These are phyloP conservation scores for Microtus californicus DNA, from an alignment of 2,797 vertebrate species.

Conservation along the genomic window DNA sequence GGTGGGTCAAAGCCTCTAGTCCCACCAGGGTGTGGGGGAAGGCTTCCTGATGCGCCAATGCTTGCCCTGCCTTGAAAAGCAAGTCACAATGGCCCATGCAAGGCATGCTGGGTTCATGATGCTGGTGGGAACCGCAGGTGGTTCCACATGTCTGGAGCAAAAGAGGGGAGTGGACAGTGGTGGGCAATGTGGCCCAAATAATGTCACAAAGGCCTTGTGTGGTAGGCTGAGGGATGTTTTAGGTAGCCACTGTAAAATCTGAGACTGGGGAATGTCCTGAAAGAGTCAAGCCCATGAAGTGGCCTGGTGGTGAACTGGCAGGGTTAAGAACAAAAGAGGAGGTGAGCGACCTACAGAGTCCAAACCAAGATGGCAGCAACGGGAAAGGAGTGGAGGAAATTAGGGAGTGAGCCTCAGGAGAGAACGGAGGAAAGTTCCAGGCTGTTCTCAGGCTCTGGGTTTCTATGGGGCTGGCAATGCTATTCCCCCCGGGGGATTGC, in stretches of 20 bases:
- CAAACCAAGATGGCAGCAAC: not conserved
- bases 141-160: not conserved
- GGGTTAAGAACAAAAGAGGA: too few species aligned
- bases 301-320: not conserved
- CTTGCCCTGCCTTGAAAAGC: not conserved
- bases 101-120: not conserved
- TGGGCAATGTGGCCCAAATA: not conserved
- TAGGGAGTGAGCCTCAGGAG: fast-evolving
- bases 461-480: not conserved
- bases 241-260: not conserved
- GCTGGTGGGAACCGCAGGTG: not conserved
- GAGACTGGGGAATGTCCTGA: not conserved
- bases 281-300: not conserved
- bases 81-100: fast-evolving
- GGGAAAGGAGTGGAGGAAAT: too few species aligned
- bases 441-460: not conserved
- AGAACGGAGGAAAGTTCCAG: not conserved
- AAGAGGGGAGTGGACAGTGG: not conserved
- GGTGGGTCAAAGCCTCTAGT: not conserved
- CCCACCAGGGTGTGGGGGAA: not conserved
- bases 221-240: not conserved
- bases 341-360: not conserved
- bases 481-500: not conserved
- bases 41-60: not conserved
- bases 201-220: conserved; percentile 47